Evolutionary conservation across 2,113 vertebrate genomes (phyloP), one percentile per base, ranked within the genome.

Genomic region (Rhinogobius similis): DNA sequence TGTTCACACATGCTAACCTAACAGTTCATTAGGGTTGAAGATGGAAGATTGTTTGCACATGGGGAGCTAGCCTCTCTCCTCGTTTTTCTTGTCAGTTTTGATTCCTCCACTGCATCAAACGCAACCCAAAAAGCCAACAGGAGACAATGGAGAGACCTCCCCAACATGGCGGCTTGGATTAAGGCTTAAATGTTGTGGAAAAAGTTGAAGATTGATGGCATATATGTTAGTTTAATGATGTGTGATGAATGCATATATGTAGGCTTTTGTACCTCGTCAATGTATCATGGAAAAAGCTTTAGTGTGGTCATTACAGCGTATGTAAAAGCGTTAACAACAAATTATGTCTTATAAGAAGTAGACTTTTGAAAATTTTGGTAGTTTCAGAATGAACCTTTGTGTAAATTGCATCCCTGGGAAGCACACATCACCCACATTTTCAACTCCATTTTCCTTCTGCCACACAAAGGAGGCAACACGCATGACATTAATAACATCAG

Each of bases 21-120:
- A 36, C 32, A 82, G 76, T 82, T 87, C 62, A 78, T 86, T 88
- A 81, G 85, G 78, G 62, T 82, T 58, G 68, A 56, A 67, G 75
- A 82, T 74, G 58, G 76, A 67, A 86, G 88, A 90, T 82, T 83
- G 82, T 88, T 90, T 86, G 82, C 84, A 89, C 79, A 88, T 86
- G 85, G 82, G 82, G 79, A 59, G 75, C 52, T 18, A 82, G 61
- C 63, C 70, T 52, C 58, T 82, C 59, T 82, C 41, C 10, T 75
- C 78, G 53, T 84, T 82, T 83, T 79, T 88, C 79, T 84, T 68
- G 79, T 85, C 84, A 62, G 66, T 70, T 70, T 77, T 69, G 14
- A 26, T 87, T 78, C 73, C 65, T 79, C 67, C 70, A 38, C 52
- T 32, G 70, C 58, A 53, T 71, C 70, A 58, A 75, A 74, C 70